Conservation (phyloP, 2,797 vertebrate genomes). For the Poliocrania exsul region DNA sequence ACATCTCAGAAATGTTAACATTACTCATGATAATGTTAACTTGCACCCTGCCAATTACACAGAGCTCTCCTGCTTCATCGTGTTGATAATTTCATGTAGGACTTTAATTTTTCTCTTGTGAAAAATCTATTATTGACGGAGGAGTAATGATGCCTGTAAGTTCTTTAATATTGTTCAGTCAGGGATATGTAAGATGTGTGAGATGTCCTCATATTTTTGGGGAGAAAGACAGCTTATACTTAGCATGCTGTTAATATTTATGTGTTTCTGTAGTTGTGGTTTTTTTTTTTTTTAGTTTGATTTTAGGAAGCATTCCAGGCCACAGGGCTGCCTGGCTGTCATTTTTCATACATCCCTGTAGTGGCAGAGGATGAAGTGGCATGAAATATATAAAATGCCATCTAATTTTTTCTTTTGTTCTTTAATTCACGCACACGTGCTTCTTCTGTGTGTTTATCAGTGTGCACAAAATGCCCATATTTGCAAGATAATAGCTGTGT, state of each 20-base stretch:
- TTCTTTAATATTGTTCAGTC: slow-evolving; percentile 32
- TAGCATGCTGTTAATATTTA: not conserved
- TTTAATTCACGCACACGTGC: not conserved
- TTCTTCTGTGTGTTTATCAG: slow-evolving; percentile 32
- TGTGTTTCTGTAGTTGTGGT: not conserved
- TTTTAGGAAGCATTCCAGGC: slow-evolving; percentile 18
- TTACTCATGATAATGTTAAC: not conserved
- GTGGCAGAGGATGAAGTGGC: not conserved
- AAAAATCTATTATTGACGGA: slow-evolving; percentile 2
- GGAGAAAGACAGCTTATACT: not conserved
- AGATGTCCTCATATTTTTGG: not conserved
- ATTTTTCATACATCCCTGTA: slow-evolving; percentile 7
- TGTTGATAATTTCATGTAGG: not conserved
- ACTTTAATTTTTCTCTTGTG: not conserved
- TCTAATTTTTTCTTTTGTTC: slow-evolving; percentile 46
- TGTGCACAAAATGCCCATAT: slow-evolving; percentile 37
- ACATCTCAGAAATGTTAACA: not conserved
- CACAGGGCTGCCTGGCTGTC: not conserved
- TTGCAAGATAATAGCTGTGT: slow-evolving; percentile 52
- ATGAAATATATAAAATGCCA: slow-evolving; percentile 1
- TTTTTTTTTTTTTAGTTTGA: not conserved
- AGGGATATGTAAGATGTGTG: not conserved
- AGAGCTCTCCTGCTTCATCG: not conserved
- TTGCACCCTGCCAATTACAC: not conserved
- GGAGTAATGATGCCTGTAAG: slow-evolving; percentile 17